A percentile compares a stretch with the other conserved stretches of the same genome.
These are phyloP conservation scores for Lacanobia oleracea DNA, from an alignment of 2,888 invertebrate species.

Conservation along the genomic window DNA sequence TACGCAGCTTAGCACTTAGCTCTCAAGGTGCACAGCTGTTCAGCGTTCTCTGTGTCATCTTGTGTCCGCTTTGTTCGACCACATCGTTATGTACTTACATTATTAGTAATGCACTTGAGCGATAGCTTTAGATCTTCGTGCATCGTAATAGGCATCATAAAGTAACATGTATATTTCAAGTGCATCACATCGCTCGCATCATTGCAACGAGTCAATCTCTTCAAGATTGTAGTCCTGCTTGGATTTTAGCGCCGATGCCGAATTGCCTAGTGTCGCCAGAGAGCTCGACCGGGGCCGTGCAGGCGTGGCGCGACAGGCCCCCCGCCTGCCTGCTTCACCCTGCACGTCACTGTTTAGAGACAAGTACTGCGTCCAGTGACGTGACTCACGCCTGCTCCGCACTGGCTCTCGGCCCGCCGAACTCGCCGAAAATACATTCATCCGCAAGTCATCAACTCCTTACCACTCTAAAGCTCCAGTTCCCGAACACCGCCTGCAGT, in stretches of 20 bases:
- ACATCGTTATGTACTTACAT: background rate
- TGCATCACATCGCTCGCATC: background rate
- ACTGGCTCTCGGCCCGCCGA: background rate
- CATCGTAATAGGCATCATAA: background rate
- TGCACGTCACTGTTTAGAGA: background rate
- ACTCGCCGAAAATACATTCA: background rate
- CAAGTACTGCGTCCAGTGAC: no score
- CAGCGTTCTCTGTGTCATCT: conserved; percentile 15
- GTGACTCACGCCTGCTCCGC: no score
- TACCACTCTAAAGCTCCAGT: background rate
- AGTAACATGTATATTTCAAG: background rate
- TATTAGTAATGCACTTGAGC: background rate
- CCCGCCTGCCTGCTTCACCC: background rate
- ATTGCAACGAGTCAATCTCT: conserved; percentile 6
- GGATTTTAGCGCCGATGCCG: background rate
- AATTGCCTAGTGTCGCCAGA: background rate
- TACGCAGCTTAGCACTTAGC: conserved; percentile 23
- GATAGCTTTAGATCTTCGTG: background rate
- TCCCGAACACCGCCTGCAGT: background rate
- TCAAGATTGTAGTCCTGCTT: background rate
- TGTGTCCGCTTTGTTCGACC: conserved; percentile 19
- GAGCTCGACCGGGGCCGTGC: background rate
- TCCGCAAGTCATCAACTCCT: background rate
- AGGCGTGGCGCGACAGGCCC: no score
- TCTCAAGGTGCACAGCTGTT: conserved; percentile 15